These are phyloP conservation scores for Habropoda laboriosa DNA, from an alignment of 1,140 invertebrate species.

Conservation along the genomic window DNA sequence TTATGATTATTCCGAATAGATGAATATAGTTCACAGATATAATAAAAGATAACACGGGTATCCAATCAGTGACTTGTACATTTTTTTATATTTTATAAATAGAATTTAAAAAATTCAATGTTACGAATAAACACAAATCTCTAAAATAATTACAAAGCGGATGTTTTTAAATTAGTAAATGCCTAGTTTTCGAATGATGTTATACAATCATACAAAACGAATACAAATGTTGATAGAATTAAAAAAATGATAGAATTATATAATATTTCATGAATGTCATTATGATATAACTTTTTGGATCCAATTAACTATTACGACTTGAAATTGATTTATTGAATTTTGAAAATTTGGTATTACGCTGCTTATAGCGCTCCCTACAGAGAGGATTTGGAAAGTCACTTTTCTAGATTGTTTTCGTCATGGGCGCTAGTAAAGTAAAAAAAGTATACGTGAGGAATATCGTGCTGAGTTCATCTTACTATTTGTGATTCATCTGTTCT, in stretches of 20 bases:
- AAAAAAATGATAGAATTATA: too few relatives aligned
- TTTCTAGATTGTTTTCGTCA: slow-evolving; percentile 70
- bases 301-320: too few relatives aligned
- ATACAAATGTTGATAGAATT: too few relatives aligned
- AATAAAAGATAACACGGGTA: neutral
- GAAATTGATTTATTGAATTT: neutral
- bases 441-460: slow-evolving; percentile 64
- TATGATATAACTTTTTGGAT: too few relatives aligned
- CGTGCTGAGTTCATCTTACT: slow-evolving; percentile 65
- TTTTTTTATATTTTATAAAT: neutral
- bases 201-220: too few relatives aligned
- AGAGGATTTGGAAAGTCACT: slow-evolving; percentile 36
- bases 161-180: too few relatives aligned
- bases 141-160: too few relatives aligned
- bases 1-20: neutral
- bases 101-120: too few relatives aligned
- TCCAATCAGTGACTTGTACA: neutral
- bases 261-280: too few relatives aligned
- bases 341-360: neutral
- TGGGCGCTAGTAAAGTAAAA: slow-evolving; percentile 53
- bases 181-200: too few relatives aligned
- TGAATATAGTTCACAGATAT: neutral
- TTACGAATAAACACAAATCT: too few relatives aligned
- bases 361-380: slow-evolving; percentile 44
- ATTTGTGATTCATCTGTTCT: slow-evolving; percentile 65